phyloP scores from a whole-genome alignment of 2,888 invertebrate species.

The Lacanobia oleracea region DNA sequence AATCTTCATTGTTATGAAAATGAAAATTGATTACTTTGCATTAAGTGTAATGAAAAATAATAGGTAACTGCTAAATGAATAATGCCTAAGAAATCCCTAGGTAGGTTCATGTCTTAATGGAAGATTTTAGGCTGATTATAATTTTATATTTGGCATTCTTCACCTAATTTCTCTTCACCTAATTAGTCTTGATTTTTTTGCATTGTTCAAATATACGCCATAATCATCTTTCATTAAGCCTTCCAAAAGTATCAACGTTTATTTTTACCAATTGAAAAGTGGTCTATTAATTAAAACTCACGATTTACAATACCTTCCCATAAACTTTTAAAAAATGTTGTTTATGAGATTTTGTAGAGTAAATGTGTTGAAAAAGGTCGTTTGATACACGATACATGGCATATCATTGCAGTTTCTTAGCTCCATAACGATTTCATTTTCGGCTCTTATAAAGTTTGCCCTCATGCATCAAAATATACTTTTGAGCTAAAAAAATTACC shows the following conservation, averaged over 20 bases:
- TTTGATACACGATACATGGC: no score
- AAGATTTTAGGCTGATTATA: constrained; percentile 24
- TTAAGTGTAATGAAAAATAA: constrained; percentile 41
- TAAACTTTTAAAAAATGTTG: no score
- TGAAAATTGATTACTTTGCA: constrained; percentile 41
- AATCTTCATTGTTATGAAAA: constrained; percentile 39
- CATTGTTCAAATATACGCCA: no score
- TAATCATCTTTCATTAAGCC: no score
- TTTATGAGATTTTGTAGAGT: no score
- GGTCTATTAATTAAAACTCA: no score
- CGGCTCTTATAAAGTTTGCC: no score
- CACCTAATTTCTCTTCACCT: neutral
- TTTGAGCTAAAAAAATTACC: no score
- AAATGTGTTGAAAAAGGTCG: neutral
- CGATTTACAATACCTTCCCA: no score
- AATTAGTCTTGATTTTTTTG: neutral
- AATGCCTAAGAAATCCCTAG: constrained; percentile 18
- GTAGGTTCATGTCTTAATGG: constrained; percentile 6
- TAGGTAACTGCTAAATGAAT: constrained; percentile 12
- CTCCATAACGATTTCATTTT: neutral
- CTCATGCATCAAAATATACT: no score
- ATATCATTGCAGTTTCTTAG: neutral
- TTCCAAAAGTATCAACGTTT: no score
- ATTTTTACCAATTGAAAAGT: no score
- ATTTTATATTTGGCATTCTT: neutral